phyloP scores from a whole-genome alignment of 2,797 vertebrate species.

The Helarctos malayanus region DNA sequence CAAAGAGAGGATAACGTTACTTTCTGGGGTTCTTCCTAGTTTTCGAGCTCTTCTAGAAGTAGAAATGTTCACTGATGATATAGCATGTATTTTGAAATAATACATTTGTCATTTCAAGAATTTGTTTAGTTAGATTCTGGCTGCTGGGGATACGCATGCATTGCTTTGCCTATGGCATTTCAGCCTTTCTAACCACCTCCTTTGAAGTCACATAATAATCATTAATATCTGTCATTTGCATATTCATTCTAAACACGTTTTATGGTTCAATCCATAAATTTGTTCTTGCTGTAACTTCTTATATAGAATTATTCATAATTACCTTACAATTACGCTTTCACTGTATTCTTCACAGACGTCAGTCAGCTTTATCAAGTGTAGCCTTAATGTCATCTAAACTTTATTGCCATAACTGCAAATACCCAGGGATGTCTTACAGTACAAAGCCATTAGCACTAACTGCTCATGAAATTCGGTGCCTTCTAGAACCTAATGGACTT shows the following conservation, averaged over 20 bases:
- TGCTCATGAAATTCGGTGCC: constrained; percentile 40
- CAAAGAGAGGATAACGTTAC: background rate
- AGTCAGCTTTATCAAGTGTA: constrained; percentile 64
- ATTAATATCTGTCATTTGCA: background rate
- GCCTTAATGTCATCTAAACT: background rate
- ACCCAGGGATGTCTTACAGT: background rate
- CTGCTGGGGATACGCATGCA: background rate
- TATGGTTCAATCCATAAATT: constrained; percentile 16
- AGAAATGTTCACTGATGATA: background rate
- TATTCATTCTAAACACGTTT: constrained; percentile 13
- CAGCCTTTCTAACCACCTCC: background rate
- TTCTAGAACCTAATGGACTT: constrained; percentile 10
- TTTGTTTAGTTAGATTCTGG: background rate
- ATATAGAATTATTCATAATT: constrained; percentile 20
- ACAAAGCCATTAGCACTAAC: constrained; percentile 27
- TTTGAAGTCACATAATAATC: background rate
- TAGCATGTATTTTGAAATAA: background rate
- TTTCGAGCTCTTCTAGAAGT: background rate
- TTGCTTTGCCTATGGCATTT: background rate
- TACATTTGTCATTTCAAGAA: background rate
- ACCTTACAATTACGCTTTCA: constrained; percentile 1
- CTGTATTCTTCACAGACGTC: constrained; percentile 37
- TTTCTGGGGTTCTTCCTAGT: background rate
- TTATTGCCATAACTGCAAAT: background rate
- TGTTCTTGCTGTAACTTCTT: constrained; percentile 6